Percentiles rank a stretch among this genome's conserved stretches.
Evolutionary conservation across 2,888 invertebrate species (phyloP).

Genomic region (Stictocephala bisonia): DNA sequence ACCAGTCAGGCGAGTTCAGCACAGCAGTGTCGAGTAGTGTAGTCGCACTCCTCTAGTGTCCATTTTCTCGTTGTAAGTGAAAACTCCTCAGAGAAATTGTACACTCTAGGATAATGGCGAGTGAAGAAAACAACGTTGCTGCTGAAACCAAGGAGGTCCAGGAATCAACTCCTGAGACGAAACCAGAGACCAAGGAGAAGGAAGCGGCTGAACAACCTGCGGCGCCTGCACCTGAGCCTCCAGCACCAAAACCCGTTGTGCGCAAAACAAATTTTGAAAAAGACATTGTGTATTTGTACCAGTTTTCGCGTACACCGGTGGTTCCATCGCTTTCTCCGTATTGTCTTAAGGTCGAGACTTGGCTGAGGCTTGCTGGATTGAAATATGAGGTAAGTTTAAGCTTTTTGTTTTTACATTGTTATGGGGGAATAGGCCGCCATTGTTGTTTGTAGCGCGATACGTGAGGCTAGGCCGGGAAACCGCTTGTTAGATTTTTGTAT

Average conservation of each 20-base stretch:
- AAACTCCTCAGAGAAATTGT: constrained; percentile 44
- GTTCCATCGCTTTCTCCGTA: constrained; percentile 92
- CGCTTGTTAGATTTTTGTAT: too few species aligned
- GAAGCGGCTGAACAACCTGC: constrained; percentile 53
- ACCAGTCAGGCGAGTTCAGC: constrained; percentile 42
- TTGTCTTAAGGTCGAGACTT: constrained; percentile 96
- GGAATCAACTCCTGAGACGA: constrained; percentile 53
- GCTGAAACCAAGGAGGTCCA: constrained; percentile 71
- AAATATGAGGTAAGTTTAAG: constrained; percentile 88
- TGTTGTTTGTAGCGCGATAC: constrained; percentile 26
- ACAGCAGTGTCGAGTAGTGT: neutral
- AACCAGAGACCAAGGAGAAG: constrained; percentile 55
- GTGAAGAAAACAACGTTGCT: constrained; percentile 59
- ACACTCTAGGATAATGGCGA: constrained; percentile 49
- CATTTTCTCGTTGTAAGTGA: constrained; percentile 48
- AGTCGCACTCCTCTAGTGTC: constrained; percentile 48
- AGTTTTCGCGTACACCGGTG: constrained; percentile 90
- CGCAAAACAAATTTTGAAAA: constrained; percentile 91
- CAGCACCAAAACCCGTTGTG: constrained; percentile 76
- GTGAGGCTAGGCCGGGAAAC: constrained; percentile 25
- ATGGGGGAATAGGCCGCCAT: constrained; percentile 43
- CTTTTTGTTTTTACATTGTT: constrained; percentile 34
- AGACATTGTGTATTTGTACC: constrained; percentile 93
- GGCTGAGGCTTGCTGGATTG: constrained; percentile 90
- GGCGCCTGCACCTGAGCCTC: constrained; percentile 57